Percentiles rank a stretch among this genome's conserved stretches.
phyloP scores from a whole-genome alignment of 2,113 vertebrate species.

The Dinomys branickii region DNA sequence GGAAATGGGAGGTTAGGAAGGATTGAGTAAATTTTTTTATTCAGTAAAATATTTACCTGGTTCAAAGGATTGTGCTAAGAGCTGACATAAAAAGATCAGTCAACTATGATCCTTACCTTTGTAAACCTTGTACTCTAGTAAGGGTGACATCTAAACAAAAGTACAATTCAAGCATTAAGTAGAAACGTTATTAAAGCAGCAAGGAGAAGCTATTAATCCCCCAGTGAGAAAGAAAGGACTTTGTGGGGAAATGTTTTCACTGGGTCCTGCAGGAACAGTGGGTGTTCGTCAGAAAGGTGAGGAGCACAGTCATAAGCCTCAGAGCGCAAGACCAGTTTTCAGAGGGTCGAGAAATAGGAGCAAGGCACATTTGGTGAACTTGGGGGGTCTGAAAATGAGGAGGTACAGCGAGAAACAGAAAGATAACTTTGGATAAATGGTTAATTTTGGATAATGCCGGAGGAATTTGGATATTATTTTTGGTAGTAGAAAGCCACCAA shows the following conservation, averaged over 20 bases:
- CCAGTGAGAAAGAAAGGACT: neutral
- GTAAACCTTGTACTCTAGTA: neutral
- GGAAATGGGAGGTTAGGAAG: constrained; percentile 17
- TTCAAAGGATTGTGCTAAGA: constrained; percentile 14
- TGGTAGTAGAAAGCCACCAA: neutral
- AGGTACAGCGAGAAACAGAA: neutral
- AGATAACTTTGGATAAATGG: constrained; percentile 35
- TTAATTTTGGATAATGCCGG: too few relatives aligned
- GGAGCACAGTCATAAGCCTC: neutral
- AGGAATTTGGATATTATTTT: constrained; percentile 24
- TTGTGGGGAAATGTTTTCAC: neutral
- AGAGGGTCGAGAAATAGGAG: neutral
- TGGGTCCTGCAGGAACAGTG: neutral
- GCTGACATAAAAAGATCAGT: constrained; percentile 32
- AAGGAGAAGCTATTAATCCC: neutral
- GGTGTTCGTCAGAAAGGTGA: neutral
- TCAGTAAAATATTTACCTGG: constrained; percentile 10
- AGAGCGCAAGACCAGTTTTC: neutral
- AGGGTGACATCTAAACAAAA: constrained; percentile 4
- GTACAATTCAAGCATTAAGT: neutral
- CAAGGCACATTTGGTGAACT: neutral
- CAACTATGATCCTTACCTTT: neutral
- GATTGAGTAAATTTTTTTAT: constrained; percentile 15
- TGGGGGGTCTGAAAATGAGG: neutral
- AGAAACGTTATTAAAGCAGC: neutral